Evolutionary conservation across 2,797 vertebrate genomes (phyloP).

Genomic region (Hoplostethus atlanticus): DNA sequence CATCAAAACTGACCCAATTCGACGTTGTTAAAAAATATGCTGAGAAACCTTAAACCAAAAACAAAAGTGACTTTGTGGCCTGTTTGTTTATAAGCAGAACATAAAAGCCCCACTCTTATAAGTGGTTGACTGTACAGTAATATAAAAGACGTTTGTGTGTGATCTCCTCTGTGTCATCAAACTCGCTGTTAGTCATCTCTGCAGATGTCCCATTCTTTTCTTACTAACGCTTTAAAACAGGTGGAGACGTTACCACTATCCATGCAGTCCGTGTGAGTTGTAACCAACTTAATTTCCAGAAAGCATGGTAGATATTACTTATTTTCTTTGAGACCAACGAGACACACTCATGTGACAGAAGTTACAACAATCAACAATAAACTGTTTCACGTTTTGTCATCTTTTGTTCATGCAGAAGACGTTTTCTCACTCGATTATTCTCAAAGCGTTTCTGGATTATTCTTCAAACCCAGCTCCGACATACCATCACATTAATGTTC

Average conservation of each 20-base stretch:
- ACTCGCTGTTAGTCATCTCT: constrained; percentile 33
- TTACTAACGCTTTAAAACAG: constrained; percentile 36
- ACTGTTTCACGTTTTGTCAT: not conserved
- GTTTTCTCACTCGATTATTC: not conserved
- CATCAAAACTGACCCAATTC: constrained; percentile 57
- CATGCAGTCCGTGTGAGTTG: not conserved
- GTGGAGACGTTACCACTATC: not conserved
- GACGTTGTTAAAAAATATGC: constrained; percentile 41
- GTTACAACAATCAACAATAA: not conserved
- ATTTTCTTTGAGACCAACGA: not conserved
- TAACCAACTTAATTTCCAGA: constrained; percentile 10
- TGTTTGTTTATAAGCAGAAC: constrained; percentile 43
- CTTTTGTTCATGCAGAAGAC: not conserved
- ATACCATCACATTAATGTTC: constrained; percentile 9
- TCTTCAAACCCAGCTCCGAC: constrained; percentile 12
- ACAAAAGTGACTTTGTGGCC: constrained; percentile 40
- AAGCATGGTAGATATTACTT: not conserved
- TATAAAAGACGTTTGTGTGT: too few species aligned
- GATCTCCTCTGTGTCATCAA: constrained; percentile 51
- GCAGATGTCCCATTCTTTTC: constrained; percentile 27
- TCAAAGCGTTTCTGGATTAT: not conserved
- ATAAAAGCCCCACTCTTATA: constrained; percentile 21
- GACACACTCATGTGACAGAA: too few species aligned
- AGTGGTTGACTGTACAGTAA: too few species aligned
- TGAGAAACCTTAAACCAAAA: constrained; percentile 17